These are phyloP conservation scores for Gasterosteus aculeatus DNA, from an alignment of 2,113 vertebrate species.

Conservation along the genomic window DNA sequence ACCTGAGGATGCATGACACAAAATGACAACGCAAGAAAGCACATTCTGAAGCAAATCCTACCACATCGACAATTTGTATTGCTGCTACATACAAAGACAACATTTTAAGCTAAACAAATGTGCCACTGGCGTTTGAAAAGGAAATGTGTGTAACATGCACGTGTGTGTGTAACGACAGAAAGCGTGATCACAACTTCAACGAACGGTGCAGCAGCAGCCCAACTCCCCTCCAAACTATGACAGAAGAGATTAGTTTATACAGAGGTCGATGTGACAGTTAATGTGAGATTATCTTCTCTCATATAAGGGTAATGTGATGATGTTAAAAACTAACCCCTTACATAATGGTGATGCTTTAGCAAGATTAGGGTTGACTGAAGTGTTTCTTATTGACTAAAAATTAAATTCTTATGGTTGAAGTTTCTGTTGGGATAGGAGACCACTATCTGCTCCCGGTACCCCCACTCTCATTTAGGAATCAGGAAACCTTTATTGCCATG, in stretches of 20 bases:
- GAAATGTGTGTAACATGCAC: slow-evolving; percentile 33
- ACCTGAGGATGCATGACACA: slow-evolving; percentile 86
- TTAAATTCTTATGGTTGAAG: neutral
- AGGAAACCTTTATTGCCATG: no score
- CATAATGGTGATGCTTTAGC: neutral
- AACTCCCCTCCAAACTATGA: neutral
- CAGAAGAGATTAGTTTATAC: slow-evolving; percentile 17
- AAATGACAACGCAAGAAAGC: slow-evolving; percentile 44
- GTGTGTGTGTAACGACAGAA: slow-evolving; percentile 26
- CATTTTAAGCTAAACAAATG: slow-evolving; percentile 67
- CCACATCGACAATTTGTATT: slow-evolving; percentile 66
- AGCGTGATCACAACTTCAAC: slow-evolving; percentile 30
- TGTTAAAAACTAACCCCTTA: neutral
- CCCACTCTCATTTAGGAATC: slow-evolving; percentile 13
- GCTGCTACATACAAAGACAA: slow-evolving; percentile 73
- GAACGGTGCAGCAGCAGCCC: slow-evolving; percentile 19
- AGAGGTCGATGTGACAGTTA: slow-evolving; percentile 15
- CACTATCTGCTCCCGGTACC: neutral
- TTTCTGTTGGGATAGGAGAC: slow-evolving; percentile 3
- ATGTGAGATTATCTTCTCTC: slow-evolving; percentile 51
- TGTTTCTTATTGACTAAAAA: neutral
- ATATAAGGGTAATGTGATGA: slow-evolving; percentile 10
- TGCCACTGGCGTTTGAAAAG: slow-evolving; percentile 61
- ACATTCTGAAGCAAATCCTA: slow-evolving; percentile 41
- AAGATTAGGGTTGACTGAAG: neutral